Percentiles rank a stretch among this genome's conserved stretches.
Conservation (phyloP, 1,140 invertebrate species). For the Drosophila ficusphila region DNA sequence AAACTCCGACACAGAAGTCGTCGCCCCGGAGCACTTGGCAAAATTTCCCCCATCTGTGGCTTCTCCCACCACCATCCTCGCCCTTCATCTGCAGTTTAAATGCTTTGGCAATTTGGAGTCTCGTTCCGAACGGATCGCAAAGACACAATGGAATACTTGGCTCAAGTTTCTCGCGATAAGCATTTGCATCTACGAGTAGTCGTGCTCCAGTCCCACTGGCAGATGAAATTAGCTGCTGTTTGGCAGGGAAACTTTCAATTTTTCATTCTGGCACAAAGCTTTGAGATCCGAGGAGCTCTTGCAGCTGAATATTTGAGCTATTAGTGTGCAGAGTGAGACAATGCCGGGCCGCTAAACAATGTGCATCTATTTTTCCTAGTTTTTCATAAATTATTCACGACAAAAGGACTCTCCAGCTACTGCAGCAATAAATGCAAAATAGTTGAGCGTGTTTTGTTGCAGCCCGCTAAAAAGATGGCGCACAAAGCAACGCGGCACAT, state of each 20-base stretch:
- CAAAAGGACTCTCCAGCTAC: conserved; percentile 53
- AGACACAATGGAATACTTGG: conserved; percentile 41
- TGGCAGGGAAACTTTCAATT: conserved; percentile 45
- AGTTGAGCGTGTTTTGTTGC: conserved; percentile 56
- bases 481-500: conserved; percentile 25
- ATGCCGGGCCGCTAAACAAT: conserved; percentile 56
- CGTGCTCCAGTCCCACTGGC: conserved; percentile 39
- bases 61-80: neutral
- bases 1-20: conserved; percentile 49
- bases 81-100: conserved; percentile 24
- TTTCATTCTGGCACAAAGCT: conserved; percentile 45
- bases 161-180: conserved; percentile 44
- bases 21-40: conserved; percentile 42
- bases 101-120: conserved; percentile 48
- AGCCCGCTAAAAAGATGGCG: conserved; percentile 46
- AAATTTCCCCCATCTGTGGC: conserved; percentile 41
- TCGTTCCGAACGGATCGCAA: conserved; percentile 40
- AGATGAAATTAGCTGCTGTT: conserved; percentile 56
- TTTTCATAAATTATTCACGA: conserved; percentile 73
- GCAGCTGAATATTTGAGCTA: conserved; percentile 59
- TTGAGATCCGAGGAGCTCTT: conserved; percentile 15
- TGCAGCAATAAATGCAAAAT: conserved; percentile 56
- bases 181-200: conserved; percentile 18
- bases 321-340: conserved; percentile 47
- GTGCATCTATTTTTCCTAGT: conserved; percentile 40